phyloP scores from a whole-genome alignment of 2,113 vertebrate genomes.

The Edolisoma coerulescens region DNA sequence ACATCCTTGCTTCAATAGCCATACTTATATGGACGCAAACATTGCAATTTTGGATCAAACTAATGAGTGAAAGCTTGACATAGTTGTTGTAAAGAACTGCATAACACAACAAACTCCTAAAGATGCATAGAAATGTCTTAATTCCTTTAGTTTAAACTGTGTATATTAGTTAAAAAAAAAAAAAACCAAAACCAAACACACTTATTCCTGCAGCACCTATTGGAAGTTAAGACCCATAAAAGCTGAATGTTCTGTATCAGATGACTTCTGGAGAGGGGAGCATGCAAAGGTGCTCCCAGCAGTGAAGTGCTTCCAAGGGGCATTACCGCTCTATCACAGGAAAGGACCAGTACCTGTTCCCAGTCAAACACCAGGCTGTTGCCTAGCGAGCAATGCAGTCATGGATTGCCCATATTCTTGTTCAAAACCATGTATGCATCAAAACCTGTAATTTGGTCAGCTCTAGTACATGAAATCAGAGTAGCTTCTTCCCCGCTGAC shows the following conservation, averaged over 20 bases:
- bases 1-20: not conserved
- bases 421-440: not conserved
- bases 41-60: not conserved
- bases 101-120: not conserved
- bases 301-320: not conserved
- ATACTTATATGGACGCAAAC: not conserved
- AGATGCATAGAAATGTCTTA: not conserved
- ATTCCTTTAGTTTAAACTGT: not conserved
- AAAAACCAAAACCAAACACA: not conserved
- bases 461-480: not conserved
- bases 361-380: not conserved
- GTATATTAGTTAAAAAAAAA: not conserved
- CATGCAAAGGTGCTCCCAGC: not conserved
- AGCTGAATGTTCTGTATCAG: not conserved
- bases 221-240: not conserved
- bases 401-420: not conserved
- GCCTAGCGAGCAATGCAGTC: not conserved
- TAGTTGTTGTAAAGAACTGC: not conserved
- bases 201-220: not conserved
- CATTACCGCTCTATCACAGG: not conserved
- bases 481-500: not conserved
- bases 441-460: not conserved
- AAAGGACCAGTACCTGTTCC: not conserved
- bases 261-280: not conserved
- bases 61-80: not conserved